Evolutionary conservation across 2,888 invertebrate genomes (phyloP), one percentile per base, ranked within the genome.

Genomic region (Eudasyphora cyanicolor): DNA sequence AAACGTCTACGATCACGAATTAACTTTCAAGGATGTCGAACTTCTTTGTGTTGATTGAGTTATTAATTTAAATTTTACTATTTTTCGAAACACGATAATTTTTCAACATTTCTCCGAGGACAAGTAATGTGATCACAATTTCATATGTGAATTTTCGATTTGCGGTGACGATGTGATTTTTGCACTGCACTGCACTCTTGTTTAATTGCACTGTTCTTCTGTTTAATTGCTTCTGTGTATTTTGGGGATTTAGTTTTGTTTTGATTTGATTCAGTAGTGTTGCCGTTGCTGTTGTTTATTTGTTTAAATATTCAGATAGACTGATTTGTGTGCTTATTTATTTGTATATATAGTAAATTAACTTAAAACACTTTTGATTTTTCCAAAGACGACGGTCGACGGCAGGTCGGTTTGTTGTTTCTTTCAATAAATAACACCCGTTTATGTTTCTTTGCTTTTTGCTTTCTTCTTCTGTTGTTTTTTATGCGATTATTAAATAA

Each of bases 381-480:
- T 57, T 24, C 29, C 29, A 29, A 77, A 74, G 80, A 80, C 83
- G 76, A 74, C 10, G 21, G 57, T 57, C 24, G 80, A 80, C 83
- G 76, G 76, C 10, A 24, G 57, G 73, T 42, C 49, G 29, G 60
- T 82, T 79, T 80, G 80, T 80, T 83, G 79, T 83, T 84, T 81
- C 64, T 73, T 84, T 84, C 67, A 76, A 80, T 80, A 77, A 80
- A 73, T 84, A 81, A 79, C 78, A 76, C 81, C 76, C 73, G 79
- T 78, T 81, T 45, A 29, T 60, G 60, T 60, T 21, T 67, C 35
- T 67, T 67, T 67, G 35, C 38, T 67, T 67, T 57, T 24, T 27
- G 57, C 24, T 24, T 57, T 49, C 49, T 49, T 51, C 21, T 21
- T 51, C 21, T 10, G 51, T 51, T 51, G 51, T 19, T 51, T 57